Evolutionary conservation across 2,113 vertebrate genomes (phyloP).

Genomic region (Lucifuga dentata): DNA sequence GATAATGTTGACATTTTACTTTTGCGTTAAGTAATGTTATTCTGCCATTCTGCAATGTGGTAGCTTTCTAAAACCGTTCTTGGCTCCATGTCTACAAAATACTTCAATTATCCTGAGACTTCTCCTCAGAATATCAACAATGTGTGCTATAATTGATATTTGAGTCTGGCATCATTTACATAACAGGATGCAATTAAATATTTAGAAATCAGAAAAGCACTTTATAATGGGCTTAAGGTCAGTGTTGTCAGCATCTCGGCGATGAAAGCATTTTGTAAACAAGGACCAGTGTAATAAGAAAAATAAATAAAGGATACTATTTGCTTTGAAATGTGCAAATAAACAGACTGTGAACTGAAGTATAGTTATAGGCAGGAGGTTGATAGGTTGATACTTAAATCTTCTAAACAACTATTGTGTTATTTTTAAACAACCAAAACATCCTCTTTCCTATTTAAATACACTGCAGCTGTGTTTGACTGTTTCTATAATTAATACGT

Average conservation of each 20-base stretch:
- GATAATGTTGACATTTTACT: constrained; percentile 72
- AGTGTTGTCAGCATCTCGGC: constrained; percentile 30
- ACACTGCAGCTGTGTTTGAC: background rate
- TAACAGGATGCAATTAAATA: constrained; percentile 64
- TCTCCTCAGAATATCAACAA: constrained; percentile 10
- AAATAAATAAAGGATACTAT: constrained; percentile 37
- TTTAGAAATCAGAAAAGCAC: constrained; percentile 51
- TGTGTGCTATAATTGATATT: constrained; percentile 49
- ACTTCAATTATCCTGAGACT: constrained; percentile 53
- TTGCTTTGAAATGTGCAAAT: constrained; percentile 46
- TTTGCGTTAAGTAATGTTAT: constrained; percentile 52
- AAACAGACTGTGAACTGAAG: constrained; percentile 23
- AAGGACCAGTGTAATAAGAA: constrained; percentile 12
- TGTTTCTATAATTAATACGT: background rate
- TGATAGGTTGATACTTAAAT: constrained; percentile 20
- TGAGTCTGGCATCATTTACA: constrained; percentile 52
- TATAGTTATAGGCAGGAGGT: constrained; percentile 4
- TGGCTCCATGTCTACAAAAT: constrained; percentile 23
- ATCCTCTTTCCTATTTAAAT: background rate
- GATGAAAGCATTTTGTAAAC: constrained; percentile 49
- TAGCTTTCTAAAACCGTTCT: constrained; percentile 22
- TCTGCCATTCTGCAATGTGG: constrained; percentile 26
- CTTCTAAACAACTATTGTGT: constrained; percentile 26
- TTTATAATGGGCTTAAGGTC: constrained; percentile 56
- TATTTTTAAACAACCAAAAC: constrained; percentile 38